These are phyloP conservation scores for Achlya flavicornis DNA, from an alignment of 2,888 invertebrate genomes.

Conservation along the genomic window DNA sequence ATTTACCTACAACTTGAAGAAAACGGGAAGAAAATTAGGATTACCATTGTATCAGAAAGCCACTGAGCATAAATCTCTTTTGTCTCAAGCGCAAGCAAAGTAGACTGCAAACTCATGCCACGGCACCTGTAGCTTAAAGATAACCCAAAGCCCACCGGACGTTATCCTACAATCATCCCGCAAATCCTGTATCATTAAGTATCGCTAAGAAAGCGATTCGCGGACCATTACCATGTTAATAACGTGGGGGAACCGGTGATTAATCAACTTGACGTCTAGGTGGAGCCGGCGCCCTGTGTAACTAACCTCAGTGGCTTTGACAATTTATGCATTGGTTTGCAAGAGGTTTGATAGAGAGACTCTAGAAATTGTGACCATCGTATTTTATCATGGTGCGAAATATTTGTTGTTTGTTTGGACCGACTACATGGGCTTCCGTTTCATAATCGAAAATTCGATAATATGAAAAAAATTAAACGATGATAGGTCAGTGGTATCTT, in stretches of 20 bases:
- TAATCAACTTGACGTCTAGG: slow-evolving; percentile 80
- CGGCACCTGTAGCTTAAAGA: slow-evolving; percentile 61
- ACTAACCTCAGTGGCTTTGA: slow-evolving; percentile 64
- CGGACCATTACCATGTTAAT: slow-evolving; percentile 83
- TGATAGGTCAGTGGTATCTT: no score
- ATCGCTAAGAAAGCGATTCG: slow-evolving; percentile 82
- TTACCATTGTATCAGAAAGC: no score
- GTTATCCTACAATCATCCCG: slow-evolving; percentile 71
- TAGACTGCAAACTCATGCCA: slow-evolving; percentile 20
- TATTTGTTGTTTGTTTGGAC: not conserved
- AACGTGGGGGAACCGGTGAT: slow-evolving; percentile 77
- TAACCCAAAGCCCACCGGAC: slow-evolving; percentile 55
- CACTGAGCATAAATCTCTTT: not conserved
- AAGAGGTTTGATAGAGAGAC: slow-evolving; percentile 46
- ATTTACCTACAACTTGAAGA: no score
- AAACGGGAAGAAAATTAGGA: no score
- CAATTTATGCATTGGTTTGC: slow-evolving; percentile 80
- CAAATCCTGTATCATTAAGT: slow-evolving; percentile 82
- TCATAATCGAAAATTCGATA: no score
- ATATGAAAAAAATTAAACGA: no score
- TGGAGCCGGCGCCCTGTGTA: slow-evolving; percentile 55
- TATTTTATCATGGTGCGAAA: not conserved
- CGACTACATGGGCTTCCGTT: no score
- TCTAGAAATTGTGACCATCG: slow-evolving; percentile 13
- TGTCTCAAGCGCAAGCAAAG: not conserved